These are phyloP conservation scores for Pelusios castaneus DNA, from an alignment of 2,113 vertebrate species.

Conservation along the genomic window DNA sequence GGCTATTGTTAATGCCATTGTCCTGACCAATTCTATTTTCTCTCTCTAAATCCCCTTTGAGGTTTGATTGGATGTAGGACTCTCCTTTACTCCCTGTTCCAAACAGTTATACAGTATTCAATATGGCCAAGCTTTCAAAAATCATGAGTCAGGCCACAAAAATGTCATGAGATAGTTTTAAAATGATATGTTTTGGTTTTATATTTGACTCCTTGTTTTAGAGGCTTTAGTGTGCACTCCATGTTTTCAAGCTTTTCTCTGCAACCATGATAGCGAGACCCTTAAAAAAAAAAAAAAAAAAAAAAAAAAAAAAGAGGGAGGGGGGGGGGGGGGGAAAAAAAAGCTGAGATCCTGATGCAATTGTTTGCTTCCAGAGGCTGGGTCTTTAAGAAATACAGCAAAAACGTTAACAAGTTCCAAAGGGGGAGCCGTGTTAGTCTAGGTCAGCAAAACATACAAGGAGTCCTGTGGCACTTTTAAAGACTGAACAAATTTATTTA, in stretches of 20 bases:
- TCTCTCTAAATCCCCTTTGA: background rate
- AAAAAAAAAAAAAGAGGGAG: too few relatives aligned
- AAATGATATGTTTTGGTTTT: background rate
- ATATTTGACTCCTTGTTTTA: background rate
- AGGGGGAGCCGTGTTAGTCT: too few relatives aligned
- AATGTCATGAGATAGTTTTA: background rate
- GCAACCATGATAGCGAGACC: background rate
- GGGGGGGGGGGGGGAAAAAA: background rate
- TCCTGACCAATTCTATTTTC: background rate
- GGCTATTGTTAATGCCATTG: background rate
- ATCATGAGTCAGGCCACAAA: background rate
- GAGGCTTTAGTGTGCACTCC: background rate
- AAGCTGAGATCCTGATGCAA: constrained; percentile 28
- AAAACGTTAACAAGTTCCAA: too few relatives aligned
- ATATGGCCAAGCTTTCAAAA: background rate
- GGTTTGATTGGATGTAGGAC: background rate
- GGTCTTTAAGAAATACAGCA: constrained; percentile 18
- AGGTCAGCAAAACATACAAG: too few relatives aligned
- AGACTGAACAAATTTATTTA: too few relatives aligned
- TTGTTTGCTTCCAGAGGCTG: constrained; percentile 13
- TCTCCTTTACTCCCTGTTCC: background rate
- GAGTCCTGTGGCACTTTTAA: too few relatives aligned
- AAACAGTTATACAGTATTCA: accelerated
- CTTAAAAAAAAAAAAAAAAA: too few relatives aligned
- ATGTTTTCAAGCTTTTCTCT: constrained; percentile 15